Evolutionary conservation across 92 coral and sea anemone genomes (phyloP).

Genomic region (Epizoanthus scotinus): DNA sequence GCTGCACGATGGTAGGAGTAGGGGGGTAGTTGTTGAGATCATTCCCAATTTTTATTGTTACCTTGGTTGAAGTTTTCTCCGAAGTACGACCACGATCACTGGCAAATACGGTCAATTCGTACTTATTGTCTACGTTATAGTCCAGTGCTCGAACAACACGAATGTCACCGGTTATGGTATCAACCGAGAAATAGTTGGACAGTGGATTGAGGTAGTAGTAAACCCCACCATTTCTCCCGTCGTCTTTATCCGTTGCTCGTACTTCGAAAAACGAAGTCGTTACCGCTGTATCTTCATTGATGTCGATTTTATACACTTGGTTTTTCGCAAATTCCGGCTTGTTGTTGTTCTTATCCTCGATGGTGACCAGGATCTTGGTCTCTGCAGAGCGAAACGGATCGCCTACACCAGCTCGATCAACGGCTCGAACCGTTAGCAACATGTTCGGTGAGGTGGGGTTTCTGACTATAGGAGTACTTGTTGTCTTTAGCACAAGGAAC

Average conservation of each 20-base stretch:
- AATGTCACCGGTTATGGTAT: constrained; percentile 61
- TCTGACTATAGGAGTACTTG: constrained; percentile 50
- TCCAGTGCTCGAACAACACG: constrained; percentile 48
- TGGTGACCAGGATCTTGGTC: constrained; percentile 50
- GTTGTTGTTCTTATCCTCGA: constrained; percentile 58
- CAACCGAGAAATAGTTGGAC: constrained; percentile 46
- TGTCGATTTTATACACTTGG: constrained; percentile 12
- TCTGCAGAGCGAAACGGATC: constrained; percentile 51
- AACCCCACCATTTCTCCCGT: constrained; percentile 63
- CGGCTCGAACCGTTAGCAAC: constrained; percentile 53
- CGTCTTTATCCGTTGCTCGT: constrained; percentile 57
- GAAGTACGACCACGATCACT: constrained; percentile 51
- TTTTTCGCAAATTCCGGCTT: constrained; percentile 37
- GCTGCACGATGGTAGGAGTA: constrained; percentile 29
- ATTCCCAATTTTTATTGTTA: neutral
- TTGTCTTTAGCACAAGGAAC: constrained; percentile 56
- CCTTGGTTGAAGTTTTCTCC: constrained; percentile 16
- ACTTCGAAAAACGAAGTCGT: constrained; percentile 47
- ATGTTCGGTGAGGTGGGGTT: constrained; percentile 56
- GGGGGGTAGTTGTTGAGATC: constrained; percentile 48
- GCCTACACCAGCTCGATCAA: constrained; percentile 40
- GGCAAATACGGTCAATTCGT: constrained; percentile 41
- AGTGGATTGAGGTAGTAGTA: constrained; percentile 54
- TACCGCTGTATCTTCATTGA: constrained; percentile 48
- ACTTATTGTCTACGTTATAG: neutral